Evolutionary conservation across 2,888 invertebrate species (phyloP).

Genomic region (Lepidocyrtinus sp.): DNA sequence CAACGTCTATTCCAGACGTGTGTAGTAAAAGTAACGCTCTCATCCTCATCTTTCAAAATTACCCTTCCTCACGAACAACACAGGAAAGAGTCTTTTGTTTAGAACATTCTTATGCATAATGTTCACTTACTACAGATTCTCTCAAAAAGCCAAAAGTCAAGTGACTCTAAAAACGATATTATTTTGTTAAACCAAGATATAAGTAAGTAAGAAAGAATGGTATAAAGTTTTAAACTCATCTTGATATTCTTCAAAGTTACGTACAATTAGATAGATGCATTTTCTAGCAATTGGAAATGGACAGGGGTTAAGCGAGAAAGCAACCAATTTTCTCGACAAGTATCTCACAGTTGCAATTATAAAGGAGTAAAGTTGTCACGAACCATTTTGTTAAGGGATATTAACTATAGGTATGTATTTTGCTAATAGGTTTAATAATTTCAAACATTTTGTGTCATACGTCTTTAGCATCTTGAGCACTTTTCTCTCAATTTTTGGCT

Average conservation of each 20-base stretch:
- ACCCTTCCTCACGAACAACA: slow-evolving; percentile 25
- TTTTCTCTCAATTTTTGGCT: neutral
- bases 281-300: neutral
- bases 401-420: no score
- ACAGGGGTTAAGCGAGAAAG: neutral
- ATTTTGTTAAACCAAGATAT: no score
- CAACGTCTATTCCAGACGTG: neutral
- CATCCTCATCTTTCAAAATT: slow-evolving; percentile 24
- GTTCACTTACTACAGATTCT: neutral
- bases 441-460: neutral
- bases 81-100: neutral
- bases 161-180: no score
- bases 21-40: slow-evolving; percentile 1
- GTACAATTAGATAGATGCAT: no score
- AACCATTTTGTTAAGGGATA: no score
- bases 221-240: no score
- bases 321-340: neutral
- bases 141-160: no score
- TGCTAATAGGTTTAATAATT: neutral
- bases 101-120: slow-evolving; percentile 1
- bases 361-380: no score
- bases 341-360: no score
- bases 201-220: no score
- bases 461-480: neutral
- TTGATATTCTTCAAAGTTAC: no score